A percentile compares a stretch with the other conserved stretches of the same genome.
Conservation (phyloP, 2,113 vertebrate species). For the Prietella phreatophila region DNA sequence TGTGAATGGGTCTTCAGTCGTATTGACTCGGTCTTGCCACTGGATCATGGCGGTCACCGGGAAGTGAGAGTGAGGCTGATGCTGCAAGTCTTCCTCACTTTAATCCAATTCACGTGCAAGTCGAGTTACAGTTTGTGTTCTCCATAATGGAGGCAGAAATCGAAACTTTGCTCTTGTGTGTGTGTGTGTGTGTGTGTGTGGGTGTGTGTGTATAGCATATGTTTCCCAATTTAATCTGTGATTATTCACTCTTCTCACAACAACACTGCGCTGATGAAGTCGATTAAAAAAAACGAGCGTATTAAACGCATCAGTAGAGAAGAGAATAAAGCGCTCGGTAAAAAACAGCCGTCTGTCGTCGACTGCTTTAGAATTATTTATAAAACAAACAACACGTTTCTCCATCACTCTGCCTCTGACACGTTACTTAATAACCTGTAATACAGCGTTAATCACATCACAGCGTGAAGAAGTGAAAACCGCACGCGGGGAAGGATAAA, state of each 20-base stretch:
- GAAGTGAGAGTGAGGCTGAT: too few relatives aligned
- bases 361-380: not conserved
- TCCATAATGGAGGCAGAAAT: too few relatives aligned
- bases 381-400: not conserved
- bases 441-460: not conserved
- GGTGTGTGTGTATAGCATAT: not conserved
- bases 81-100: too few relatives aligned
- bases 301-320: not conserved
- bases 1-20: too few relatives aligned
- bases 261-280: not conserved
- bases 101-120: too few relatives aligned
- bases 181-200: slow-evolving; percentile 11
- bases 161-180: not conserved
- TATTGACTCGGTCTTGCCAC: too few relatives aligned
- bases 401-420: not conserved
- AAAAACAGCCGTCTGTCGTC: not conserved
- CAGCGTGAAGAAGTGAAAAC: not conserved
- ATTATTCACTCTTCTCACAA: not conserved
- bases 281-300: not conserved
- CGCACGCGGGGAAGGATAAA: not conserved
- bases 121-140: too few relatives aligned
- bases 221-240: not conserved
- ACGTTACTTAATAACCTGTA: too few relatives aligned
- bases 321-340: not conserved
- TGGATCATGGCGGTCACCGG: too few relatives aligned